Conservation (phyloP, 2,797 vertebrate genomes). For the Psittacula derbiana region DNA sequence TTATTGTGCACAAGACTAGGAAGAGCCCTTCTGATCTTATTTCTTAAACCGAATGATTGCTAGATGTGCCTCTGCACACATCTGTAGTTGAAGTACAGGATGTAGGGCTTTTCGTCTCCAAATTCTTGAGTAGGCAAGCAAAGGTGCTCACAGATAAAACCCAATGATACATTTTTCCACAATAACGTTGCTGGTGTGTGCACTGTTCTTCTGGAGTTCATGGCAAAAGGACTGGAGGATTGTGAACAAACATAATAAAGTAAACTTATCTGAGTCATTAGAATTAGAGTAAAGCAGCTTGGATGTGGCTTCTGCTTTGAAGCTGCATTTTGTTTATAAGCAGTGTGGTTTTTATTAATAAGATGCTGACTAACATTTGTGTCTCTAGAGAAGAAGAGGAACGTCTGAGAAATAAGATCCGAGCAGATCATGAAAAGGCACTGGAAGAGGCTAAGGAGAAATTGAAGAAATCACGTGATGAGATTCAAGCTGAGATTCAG, state of each 20-base stretch:
- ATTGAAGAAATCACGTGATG: conserved; percentile 91
- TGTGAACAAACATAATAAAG: not conserved
- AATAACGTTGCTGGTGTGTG: not conserved
- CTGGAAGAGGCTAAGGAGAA: conserved; percentile 98
- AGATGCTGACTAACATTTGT: conserved; percentile 46
- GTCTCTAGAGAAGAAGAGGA: conserved; percentile 93
- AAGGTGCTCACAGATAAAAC: not conserved
- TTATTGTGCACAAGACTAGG: not conserved
- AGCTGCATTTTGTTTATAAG: not conserved
- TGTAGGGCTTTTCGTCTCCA: not conserved
- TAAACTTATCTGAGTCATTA: not conserved
- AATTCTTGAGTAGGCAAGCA: not conserved
- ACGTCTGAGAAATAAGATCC: conserved; percentile 95
- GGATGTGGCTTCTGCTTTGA: not conserved
- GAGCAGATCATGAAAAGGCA: conserved; percentile 94
- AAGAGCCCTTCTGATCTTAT: not conserved
- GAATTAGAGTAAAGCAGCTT: not conserved
- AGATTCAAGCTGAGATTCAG: conserved; percentile 94
- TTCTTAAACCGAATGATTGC: not conserved
- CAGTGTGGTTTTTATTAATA: not conserved
- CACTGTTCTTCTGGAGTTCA: not conserved
- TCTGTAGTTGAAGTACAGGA: not conserved
- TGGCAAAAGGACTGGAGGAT: not conserved
- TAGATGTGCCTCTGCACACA: fast-evolving
- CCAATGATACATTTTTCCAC: not conserved